phyloP scores from a whole-genome alignment of 2,888 invertebrate species.

The Drosophila robusta region DNA sequence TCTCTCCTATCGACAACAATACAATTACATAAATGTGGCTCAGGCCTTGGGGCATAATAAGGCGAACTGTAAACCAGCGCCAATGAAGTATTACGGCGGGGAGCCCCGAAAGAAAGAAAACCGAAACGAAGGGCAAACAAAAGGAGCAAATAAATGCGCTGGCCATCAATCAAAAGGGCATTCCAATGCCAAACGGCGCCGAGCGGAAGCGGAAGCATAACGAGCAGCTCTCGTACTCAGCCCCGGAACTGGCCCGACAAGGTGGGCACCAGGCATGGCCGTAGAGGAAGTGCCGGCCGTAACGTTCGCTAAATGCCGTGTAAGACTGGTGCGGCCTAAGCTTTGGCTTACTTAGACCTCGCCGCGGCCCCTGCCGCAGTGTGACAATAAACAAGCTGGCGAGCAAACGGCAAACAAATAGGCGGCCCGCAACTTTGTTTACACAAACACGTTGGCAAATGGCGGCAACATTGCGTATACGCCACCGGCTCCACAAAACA shows the following conservation, averaged over 20 bases:
- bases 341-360: constrained; percentile 5
- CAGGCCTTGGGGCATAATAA: constrained; percentile 59
- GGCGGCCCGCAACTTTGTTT: constrained; percentile 75
- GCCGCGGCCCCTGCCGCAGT: constrained; percentile 18
- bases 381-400: constrained; percentile 73
- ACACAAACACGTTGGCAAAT: constrained; percentile 73
- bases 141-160: constrained; percentile 58
- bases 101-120: constrained; percentile 1
- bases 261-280: constrained; percentile 48
- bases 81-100: constrained; percentile 56
- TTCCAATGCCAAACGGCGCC: constrained; percentile 52
- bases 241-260: constrained; percentile 34
- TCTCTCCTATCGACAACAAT: constrained; percentile 40
- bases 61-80: constrained; percentile 53
- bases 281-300: constrained; percentile 58
- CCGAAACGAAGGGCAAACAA: constrained; percentile 52
- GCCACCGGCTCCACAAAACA: constrained; percentile 61
- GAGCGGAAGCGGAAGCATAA: constrained; percentile 73
- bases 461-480: constrained; percentile 75
- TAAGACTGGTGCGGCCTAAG: constrained; percentile 18
- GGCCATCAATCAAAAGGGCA: constrained; percentile 73
- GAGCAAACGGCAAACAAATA: constrained; percentile 75
- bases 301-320: constrained; percentile 60
- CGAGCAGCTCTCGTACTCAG: constrained; percentile 39
- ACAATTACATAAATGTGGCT: constrained; percentile 65